Conservation (phyloP, 2,888 invertebrate species). For the Folsomia candida region DNA sequence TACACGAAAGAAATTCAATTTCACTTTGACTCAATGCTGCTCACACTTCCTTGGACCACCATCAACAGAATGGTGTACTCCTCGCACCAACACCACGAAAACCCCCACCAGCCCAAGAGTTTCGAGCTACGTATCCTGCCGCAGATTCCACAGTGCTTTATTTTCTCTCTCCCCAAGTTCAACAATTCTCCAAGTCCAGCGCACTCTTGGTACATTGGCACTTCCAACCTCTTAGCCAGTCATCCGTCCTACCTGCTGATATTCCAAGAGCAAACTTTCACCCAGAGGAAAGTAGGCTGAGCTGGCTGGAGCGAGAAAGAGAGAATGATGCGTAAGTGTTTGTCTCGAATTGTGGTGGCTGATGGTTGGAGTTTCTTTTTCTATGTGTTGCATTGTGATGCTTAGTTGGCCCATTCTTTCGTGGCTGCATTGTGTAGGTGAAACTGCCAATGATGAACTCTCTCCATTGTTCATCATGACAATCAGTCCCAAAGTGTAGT, state of each 20-base stretch:
- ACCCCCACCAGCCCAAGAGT: background rate
- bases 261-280: background rate
- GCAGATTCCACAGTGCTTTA: background rate
- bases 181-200: background rate
- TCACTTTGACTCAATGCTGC: background rate
- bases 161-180: background rate
- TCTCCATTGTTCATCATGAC: conserved; percentile 34
- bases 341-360: conserved; percentile 1
- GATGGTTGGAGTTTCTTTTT: background rate
- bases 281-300: background rate
- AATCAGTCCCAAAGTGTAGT: conserved; percentile 25
- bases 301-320: too few relatives aligned
- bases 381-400: background rate
- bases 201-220: too few relatives aligned
- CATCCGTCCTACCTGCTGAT: background rate
- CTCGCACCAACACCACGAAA: background rate
- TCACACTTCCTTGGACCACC: background rate
- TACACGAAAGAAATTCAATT: conserved; percentile 5
- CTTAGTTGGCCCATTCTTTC: background rate
- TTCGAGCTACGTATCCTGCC: background rate
- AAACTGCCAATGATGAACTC: background rate
- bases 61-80: too few relatives aligned
- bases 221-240: too few relatives aligned
- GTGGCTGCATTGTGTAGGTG: background rate
- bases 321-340: background rate